Evolutionary conservation across 2,797 vertebrate species (phyloP), one percentile per base, ranked within the genome.

Genomic region (Sternotherus odoratus): DNA sequence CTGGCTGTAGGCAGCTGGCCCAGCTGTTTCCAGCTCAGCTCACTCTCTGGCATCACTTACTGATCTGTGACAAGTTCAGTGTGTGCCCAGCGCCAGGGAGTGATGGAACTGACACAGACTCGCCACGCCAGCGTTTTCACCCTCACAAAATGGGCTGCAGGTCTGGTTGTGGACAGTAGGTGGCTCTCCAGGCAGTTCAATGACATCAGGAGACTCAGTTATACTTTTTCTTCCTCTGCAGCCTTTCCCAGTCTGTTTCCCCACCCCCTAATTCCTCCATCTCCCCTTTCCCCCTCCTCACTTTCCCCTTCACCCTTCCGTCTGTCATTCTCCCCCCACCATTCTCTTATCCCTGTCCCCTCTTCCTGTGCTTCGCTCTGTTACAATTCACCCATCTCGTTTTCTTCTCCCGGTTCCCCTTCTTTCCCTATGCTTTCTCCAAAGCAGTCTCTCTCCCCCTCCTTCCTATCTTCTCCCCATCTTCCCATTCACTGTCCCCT

Each of bases 401-500:
- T 75, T 46, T 75, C 46, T 75, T 75, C 80, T 93, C 95, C 88
- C 96, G 95, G 94, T 96, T 95, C 97, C 96, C 97, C 97, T 97
- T 96, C 96, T 97, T 82, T 88, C 82, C 89, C 93, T 2, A 19
- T 91, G 96, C 81, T 88, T 60, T 87, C 91, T 12, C 48, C 86
- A 91, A 88, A 90, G 82, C 86, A 60, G 94, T 79, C 79, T 79
- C 77, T 79, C 83, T 92, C 81, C n/a, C 63, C 24, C 16, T 16
- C 13, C 60, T 49, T 3, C 60, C 57, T 39, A 16, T 39, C 28
- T 50, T 19, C 43, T 24, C 16, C 15, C 39, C 26, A 21, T 4
- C 1, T 36, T 69, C 33, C 26, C 72, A 75, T 13, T 46, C 43
- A 48, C 72, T 75, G 43, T 75, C 15, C 43, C 72, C 43, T 75